Evolutionary conservation across 2,797 vertebrate genomes (phyloP).

Genomic region (Lepidocolaptes lacrymiger): DNA sequence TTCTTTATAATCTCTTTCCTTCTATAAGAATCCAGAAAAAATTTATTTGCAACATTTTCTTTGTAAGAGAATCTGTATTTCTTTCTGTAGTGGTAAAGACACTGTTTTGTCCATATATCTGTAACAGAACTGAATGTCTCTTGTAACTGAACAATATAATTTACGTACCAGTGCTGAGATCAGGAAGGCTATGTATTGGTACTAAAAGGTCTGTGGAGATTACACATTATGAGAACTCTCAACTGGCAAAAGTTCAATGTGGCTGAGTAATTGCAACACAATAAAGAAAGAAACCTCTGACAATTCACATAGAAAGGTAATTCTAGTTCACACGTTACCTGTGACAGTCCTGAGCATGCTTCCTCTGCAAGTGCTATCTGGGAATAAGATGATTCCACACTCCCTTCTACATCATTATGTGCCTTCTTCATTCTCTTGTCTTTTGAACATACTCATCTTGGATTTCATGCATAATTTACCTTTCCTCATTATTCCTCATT

Average conservation of each 20-base stretch:
- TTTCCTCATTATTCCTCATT: neutral
- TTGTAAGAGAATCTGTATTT: conserved; percentile 11
- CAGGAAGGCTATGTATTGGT: neutral
- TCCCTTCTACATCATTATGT: neutral
- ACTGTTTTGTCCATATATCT: neutral
- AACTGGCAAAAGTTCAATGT: neutral
- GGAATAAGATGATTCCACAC: neutral
- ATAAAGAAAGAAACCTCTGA: neutral
- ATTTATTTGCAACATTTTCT: neutral
- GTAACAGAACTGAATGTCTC: neutral
- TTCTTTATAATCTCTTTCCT: neutral
- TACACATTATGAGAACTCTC: neutral
- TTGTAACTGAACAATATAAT: neutral
- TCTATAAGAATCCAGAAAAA: neutral
- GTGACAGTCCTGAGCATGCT: neutral
- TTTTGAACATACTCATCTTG: neutral
- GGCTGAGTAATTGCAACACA: neutral
- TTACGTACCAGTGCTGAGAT: neutral
- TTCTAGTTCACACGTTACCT: neutral
- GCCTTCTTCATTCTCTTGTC: neutral
- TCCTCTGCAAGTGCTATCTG: neutral
- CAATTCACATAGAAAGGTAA: neutral
- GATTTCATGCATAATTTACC: neutral
- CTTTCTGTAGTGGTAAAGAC: neutral
- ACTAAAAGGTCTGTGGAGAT: neutral